Evolutionary conservation across 2,113 vertebrate genomes (phyloP), one percentile per base, ranked within the genome.

Genomic region (Gopherus evgoodei): DNA sequence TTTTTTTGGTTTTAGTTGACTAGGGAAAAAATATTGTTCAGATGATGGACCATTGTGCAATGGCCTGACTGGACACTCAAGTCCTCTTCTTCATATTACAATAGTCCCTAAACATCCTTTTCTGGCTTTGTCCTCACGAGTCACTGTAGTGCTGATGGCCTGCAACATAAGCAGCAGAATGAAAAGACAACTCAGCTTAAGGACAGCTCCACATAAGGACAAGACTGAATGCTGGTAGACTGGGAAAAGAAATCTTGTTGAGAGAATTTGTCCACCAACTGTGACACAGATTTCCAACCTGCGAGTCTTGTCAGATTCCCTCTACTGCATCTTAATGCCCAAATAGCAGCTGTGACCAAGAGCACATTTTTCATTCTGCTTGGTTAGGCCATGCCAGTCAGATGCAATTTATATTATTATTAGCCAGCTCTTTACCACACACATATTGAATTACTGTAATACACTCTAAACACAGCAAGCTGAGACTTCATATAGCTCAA

Each of bases 341-440:
- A 24, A 84, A 29, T 0, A 62, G 5, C 4, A 0, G 0, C 54
- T 9, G 3, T 35, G 13, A 2, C 11, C 87, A 84, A 13, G 11
- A 92, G 12, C 0, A 3, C 17, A 75, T 21, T 29, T 0, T 0
- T 6, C 5, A 6, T 79, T 62, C 65, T 14, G 59, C 65, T 80
- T 49, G 0, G 1, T 78, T 80, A 22, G 42, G 47, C 9, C 54
- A 11, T 53, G 8, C 12, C 35, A 56, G 88, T 90, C 62, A 86
- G 79, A 29, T 31, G 3, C 21, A 69, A 5, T 31, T 78, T 50
- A 82, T 90, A 12, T 2, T 57, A 79, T 38, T 81, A 78, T 78
- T 86, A 89, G 44, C 21, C 8, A 4, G 3, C 12, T 54, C 11
- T 65, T 92, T 83, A 24, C 57, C 14, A 54, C 16, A 83, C 22